A percentile compares a stretch with the other conserved stretches of the same genome.
phyloP scores from a whole-genome alignment of 2,888 invertebrate species.

The Anaspis maculata region DNA sequence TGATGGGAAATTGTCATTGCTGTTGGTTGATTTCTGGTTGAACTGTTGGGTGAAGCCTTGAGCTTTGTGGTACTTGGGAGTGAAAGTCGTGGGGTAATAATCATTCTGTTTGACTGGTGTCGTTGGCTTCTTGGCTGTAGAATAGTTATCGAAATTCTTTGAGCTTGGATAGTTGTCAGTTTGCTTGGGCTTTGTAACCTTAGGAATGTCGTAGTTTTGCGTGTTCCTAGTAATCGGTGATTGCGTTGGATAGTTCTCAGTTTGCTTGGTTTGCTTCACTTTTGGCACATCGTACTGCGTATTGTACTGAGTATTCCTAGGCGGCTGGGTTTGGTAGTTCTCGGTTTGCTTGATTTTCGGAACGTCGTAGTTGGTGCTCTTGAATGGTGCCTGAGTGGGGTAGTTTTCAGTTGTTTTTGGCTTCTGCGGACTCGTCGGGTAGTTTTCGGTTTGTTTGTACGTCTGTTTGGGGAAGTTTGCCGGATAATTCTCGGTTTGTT shows the following conservation, averaged over 20 bases:
- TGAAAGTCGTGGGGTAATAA: constrained; percentile 33
- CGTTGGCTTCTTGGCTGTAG: constrained; percentile 27
- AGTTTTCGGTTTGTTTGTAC: constrained; percentile 6
- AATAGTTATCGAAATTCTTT: constrained; percentile 23
- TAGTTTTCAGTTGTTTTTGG: constrained; percentile 17
- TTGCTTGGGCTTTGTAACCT: constrained; percentile 17
- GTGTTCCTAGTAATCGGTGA: constrained; percentile 12
- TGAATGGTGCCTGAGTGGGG: background rate
- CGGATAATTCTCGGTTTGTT: constrained; percentile 31
- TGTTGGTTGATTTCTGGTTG: constrained; percentile 12
- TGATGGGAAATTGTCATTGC: constrained; percentile 26
- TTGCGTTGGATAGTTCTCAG: constrained; percentile 19
- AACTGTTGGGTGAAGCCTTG: constrained; percentile 29
- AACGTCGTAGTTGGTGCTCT: constrained; percentile 2
- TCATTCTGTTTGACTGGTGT: constrained; percentile 26
- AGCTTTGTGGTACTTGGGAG: constrained; percentile 30
- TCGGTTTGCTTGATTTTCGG: constrained; percentile 18
- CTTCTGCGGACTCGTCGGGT: constrained; percentile 7
- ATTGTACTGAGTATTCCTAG: constrained; percentile 15
- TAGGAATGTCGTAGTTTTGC: constrained; percentile 18
- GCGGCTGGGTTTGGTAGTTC: constrained; percentile 19
- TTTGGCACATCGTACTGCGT: constrained; percentile 20
- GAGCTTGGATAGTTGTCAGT: constrained; percentile 24
- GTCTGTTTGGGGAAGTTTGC: constrained; percentile 18
- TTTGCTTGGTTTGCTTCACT: constrained; percentile 14